Base-by-base conservation (phyloP, 2,888 invertebrate species). In the Osmoderma eremita region DNA sequence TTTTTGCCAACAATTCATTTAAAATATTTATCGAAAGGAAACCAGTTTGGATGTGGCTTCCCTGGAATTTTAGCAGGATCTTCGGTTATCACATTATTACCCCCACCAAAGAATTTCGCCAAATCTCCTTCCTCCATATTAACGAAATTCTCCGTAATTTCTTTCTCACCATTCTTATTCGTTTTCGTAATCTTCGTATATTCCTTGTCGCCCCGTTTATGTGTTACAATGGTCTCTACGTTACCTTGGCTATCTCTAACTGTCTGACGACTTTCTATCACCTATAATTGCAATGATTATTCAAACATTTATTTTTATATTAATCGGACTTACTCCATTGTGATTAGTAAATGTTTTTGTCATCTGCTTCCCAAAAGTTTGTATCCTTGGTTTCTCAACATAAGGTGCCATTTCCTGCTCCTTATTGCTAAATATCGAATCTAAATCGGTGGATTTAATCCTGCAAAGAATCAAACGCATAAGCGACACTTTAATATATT, bases 221-320 rank as follows among this genome's bases (percentile, higher is more conserved):
- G 72, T 3, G 86, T 87, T 36, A 88, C 78, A n/a, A 84, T 87
- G 10, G 85, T 87, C 73, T 87, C 86, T 71, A 85, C 84, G 73
- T 87, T 87, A 0, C 89, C 89, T 42, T 86, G 80, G 10, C 83
- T 84, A 73, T 89, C 88, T 73, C 81, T 83, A 0, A 87, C 80
- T 17, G 85, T 84, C 73, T 83, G 83, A 49, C 84, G 84, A 24
- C 86, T 85, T 80, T 88, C 88, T 65, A 85, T 78, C 18, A 83
- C 82, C 82, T 83, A 63, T 64, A 78, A 75, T 15, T 71, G 67
- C 61, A 68, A 22, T 49, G 8, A 30, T 10, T 2, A 38, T 53
- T 18, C 1, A 53, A 30, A 30, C 10, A 30, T 30, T 1, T 2
- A 5, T 5, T 6, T 6, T 30, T 1, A 6, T 30, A 1, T 6